Conservation (phyloP, 2,113 vertebrate genomes). For the Erythrocercus mccallii region DNA sequence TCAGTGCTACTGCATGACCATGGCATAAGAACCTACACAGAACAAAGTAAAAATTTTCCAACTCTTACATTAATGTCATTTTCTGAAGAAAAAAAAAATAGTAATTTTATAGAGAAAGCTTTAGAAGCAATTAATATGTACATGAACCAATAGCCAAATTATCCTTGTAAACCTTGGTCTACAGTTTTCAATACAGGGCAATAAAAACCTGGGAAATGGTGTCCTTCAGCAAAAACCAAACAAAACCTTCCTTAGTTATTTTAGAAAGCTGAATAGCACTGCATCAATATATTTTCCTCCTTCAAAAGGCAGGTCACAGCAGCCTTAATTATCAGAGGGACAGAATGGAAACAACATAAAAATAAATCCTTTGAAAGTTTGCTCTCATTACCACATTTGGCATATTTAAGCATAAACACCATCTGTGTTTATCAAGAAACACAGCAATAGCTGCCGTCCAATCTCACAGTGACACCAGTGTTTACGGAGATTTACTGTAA, state of each 20-base stretch:
- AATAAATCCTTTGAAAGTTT: constrained; percentile 51
- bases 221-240: background rate
- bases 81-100: background rate
- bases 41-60: background rate
- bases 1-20: background rate
- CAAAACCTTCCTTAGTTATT: background rate
- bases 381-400: constrained; percentile 53
- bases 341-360: constrained; percentile 45
- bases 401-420: constrained; percentile 59
- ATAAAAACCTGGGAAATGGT: constrained; percentile 12
- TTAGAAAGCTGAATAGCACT: constrained; percentile 8
- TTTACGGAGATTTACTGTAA: constrained; percentile 39
- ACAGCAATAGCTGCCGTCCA: background rate
- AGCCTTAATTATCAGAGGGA: constrained; percentile 37
- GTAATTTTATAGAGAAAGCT: background rate
- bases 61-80: background rate
- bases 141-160: background rate
- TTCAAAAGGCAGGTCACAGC: constrained; percentile 27
- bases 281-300: constrained; percentile 15
- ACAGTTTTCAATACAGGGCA: background rate
- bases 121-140: background rate
- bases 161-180: background rate
- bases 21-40: background rate
- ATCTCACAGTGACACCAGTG: constrained; percentile 24
- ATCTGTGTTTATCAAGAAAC: constrained; percentile 61